Base-by-base conservation (phyloP, 2,797 vertebrate species). In the Gymnoscopelus microlampas region DNA sequence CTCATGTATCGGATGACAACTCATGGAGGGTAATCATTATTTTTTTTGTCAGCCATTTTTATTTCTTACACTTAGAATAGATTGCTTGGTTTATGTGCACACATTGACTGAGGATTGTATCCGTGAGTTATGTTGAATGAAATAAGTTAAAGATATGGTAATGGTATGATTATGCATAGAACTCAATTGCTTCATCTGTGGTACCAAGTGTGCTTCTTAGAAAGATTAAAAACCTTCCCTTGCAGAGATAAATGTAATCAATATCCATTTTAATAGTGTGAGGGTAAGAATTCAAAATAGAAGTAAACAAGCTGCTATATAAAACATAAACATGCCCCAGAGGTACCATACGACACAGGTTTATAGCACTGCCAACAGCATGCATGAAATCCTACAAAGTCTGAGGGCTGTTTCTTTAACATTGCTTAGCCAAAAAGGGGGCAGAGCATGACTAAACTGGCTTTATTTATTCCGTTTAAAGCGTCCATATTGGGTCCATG, bases 381-480 rank as follows among this genome's bases (percentile, higher is more conserved):
- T 15, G 44, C 56, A 62, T 61, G 50, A 80, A 73, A 79, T 70
- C 14, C 12, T 35, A 71, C 54, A 67, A 68, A 66, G 74, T 74
- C 29, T 55, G 12, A 61, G 66, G 48, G 48, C 57, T 53, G 70
- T 2, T 63, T 74, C 63, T 62, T 66, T 70, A 64, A 77, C 54
- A 44, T 65, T 39, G 70, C 56, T 70, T 63, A 10, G 67, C 60
- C 55, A 73, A 73, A 76, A 80, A 73, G 10, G 32, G 48, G 56
- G 29, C 57, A 76, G 71, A 81, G 66, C 55, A 70, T 68, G 51
- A 81, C 76, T 81, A 82, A 87, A 89, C 81, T 70, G 82, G 76
- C 82, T 84, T 82, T 90, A 88, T 91, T 87, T 88, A 88, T 90
- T 91, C 83, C 85, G 73, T 78, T 80, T 84, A 81, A 91, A 87